phyloP scores from a whole-genome alignment of 2,113 vertebrate species.

The Calypte anna region DNA sequence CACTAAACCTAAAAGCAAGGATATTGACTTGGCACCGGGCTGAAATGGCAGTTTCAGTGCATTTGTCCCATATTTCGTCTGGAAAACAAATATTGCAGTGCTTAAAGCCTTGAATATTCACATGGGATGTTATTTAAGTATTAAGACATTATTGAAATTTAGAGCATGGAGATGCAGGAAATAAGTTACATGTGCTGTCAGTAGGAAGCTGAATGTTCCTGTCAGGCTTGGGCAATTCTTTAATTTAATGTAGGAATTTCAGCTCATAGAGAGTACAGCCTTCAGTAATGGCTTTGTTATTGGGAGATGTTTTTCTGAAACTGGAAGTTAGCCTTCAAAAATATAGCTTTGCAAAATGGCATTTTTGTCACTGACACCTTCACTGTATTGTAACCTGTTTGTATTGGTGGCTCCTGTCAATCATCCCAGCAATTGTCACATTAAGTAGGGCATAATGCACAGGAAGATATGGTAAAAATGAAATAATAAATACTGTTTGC shows the following conservation, averaged over 20 bases:
- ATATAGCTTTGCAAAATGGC: not conserved
- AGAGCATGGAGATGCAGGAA: not conserved
- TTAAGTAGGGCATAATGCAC: not conserved
- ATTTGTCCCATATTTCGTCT: not conserved
- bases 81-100: not conserved
- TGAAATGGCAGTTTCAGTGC: not conserved
- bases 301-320: slow-evolving; percentile 31
- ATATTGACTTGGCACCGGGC: not conserved
- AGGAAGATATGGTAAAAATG: not conserved
- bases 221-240: not conserved
- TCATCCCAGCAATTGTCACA: not conserved
- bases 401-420: not conserved
- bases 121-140: not conserved
- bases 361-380: not conserved
- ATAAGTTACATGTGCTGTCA: not conserved
- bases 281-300: slow-evolving; percentile 1
- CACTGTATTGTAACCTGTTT: not conserved
- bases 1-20: not conserved
- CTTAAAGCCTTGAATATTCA: not conserved
- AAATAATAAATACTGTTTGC: not conserved
- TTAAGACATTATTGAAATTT: not conserved
- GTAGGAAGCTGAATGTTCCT: not conserved
- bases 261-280: not conserved
- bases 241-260: slow-evolving; percentile 7
- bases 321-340: slow-evolving; percentile 43